Base-by-base conservation (phyloP, 1,140 invertebrate species). In the Drosophila mojavensis region DNA sequence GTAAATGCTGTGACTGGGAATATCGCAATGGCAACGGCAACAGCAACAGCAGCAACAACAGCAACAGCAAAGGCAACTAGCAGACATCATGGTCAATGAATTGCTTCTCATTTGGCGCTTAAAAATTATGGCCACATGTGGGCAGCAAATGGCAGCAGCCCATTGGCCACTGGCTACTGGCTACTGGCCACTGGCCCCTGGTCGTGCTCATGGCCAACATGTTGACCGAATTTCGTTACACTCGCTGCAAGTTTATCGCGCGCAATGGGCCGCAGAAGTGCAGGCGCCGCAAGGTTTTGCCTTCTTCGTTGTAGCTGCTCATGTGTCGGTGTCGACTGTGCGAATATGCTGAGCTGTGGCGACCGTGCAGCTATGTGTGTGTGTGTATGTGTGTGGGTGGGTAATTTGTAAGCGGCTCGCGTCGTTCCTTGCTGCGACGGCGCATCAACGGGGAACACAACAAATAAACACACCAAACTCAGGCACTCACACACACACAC, bases 51-150 rank as follows among this genome's bases (percentile, higher is more conserved):
- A 33, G 7, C 5, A 9, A 6, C 33, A 33, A 3, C 2, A 15
- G 56, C 59, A 79, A 74, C 36, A n/a, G 64, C 59, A 79, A 74
- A 26, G 47, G 36, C 80, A 76, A 82, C 77, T 74, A 66, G 68
- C 83, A 83, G 77, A 78, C 83, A 83, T 88, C 83, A 88, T 78
- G 83, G 80, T 79, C 80, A 88, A 89, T 88, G 75, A 81, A 89
- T 89, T 78, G 77, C 84, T 82, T 86, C 84, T 84, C 83, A 88
- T 88, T 88, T 88, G 83, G 70, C 80, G 83, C 78, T 88, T 84
- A 78, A 88, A 89, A 88, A 80, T 88, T 89, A 88, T 88, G 70
- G 83, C 84, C 83, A 89, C 84, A 89, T 89, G 84, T 89, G 83
- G 80, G 80, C 78, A 88, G 77, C 78, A 71, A 75, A 82, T 51